phyloP scores from a whole-genome alignment of 2,113 vertebrate genomes.

The Pygoscelis antarcticus region DNA sequence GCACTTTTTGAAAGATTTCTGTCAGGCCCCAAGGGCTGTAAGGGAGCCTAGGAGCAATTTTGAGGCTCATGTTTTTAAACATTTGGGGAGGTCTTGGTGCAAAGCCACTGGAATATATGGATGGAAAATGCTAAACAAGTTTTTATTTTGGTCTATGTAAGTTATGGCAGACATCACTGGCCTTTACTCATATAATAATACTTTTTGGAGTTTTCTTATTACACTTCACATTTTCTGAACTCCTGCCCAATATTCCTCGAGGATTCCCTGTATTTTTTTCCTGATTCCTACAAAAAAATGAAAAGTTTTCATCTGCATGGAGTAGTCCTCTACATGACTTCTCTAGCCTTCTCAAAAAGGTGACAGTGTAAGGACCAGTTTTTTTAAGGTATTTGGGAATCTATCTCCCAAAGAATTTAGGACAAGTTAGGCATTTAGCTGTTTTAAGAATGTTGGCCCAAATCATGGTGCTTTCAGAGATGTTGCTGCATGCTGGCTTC shows the following conservation, averaged over 20 bases:
- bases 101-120: neutral
- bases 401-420: neutral
- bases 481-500: neutral
- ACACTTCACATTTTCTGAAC: neutral
- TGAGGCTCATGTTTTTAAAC: neutral
- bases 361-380: neutral
- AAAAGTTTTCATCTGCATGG: neutral
- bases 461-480: neutral
- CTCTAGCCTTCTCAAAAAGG: neutral
- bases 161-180: neutral
- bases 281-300: neutral
- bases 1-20: neutral
- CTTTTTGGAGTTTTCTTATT: neutral
- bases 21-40: neutral
- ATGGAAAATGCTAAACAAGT: neutral
- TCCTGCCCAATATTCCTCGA: neutral
- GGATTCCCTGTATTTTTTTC: neutral
- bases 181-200: neutral
- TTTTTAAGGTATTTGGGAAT: neutral
- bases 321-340: neutral
- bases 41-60: neutral
- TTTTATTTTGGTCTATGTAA: neutral
- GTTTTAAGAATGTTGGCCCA: neutral
- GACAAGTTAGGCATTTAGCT: neutral
- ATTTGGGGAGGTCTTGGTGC: neutral